These are phyloP conservation scores for Echinops telfairi DNA, from an alignment of 2,113 vertebrate species.

Conservation along the genomic window DNA sequence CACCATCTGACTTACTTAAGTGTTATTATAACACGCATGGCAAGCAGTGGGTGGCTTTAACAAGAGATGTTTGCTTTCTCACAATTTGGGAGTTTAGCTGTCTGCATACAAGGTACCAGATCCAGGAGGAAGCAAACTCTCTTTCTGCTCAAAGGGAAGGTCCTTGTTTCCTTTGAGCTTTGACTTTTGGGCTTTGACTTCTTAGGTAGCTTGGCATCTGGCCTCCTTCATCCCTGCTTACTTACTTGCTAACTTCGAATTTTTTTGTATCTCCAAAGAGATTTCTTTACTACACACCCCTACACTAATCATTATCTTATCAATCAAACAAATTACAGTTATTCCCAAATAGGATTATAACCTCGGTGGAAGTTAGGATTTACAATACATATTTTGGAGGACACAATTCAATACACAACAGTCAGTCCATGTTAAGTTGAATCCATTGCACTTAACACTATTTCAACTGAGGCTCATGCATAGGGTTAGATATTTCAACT, in stretches of 20 bases:
- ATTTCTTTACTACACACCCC: not conserved
- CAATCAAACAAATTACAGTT: not conserved
- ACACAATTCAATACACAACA: too few relatives aligned
- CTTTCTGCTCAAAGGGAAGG: not conserved
- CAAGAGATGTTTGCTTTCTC: not conserved
- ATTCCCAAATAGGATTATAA: not conserved
- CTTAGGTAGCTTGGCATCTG: not conserved
- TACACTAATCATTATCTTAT: not conserved
- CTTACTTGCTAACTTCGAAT: not conserved
- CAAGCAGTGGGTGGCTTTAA: not conserved
- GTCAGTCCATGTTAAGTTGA: too few relatives aligned
- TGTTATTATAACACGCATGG: not conserved
- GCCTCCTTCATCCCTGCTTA: not conserved
- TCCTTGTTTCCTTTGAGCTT: not conserved
- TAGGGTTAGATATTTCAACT: too few relatives aligned
- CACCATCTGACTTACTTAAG: not conserved
- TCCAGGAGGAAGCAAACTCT: too few relatives aligned
- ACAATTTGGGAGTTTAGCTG: not conserved
- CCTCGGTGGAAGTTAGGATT: not conserved
- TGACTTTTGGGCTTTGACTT: not conserved
- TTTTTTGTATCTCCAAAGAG: not conserved
- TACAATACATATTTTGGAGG: not conserved
- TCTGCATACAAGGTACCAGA: too few relatives aligned
- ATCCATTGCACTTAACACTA: too few relatives aligned
- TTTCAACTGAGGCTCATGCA: too few relatives aligned